Evolutionary conservation across 2,113 vertebrate species (phyloP).

Genomic region (Mustela lutreola): DNA sequence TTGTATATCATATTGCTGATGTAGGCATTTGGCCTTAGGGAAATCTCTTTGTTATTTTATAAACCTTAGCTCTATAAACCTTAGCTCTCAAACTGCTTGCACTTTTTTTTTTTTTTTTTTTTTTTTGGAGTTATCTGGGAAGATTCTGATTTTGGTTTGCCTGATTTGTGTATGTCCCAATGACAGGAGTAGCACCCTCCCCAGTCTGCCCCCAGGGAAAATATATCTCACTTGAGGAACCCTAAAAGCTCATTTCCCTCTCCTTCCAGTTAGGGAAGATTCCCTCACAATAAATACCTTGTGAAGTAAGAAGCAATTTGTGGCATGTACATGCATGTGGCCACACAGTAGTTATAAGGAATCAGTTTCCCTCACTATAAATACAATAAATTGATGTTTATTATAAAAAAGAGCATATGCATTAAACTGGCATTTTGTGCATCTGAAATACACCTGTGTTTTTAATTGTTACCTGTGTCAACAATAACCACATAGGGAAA

Average conservation of each 20-base stretch:
- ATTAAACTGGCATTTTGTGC: background rate
- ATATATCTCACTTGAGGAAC: background rate
- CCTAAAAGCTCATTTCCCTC: background rate
- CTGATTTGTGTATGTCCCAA: background rate
- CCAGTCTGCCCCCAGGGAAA: background rate
- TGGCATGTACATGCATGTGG: background rate
- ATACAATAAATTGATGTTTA: background rate
- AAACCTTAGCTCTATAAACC: background rate
- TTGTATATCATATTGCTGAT: background rate
- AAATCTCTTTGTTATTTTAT: background rate
- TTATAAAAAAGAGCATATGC: background rate
- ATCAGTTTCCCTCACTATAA: background rate
- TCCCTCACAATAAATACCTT: background rate
- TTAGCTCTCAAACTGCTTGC: background rate
- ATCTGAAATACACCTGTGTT: background rate
- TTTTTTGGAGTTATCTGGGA: slow-evolving; percentile 11
- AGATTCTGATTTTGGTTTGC: background rate
- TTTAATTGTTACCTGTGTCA: background rate
- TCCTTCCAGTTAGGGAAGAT: background rate
- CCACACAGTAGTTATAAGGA: background rate
- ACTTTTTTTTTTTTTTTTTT: background rate
- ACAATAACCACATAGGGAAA: background rate
- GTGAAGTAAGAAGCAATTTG: background rate
- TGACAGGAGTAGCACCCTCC: background rate
- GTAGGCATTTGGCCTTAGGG: background rate